Percentiles rank a stretch among this genome's conserved stretches.
Evolutionary conservation across 2,888 invertebrate species (phyloP).

Genomic region (Heteromurus nitidus): DNA sequence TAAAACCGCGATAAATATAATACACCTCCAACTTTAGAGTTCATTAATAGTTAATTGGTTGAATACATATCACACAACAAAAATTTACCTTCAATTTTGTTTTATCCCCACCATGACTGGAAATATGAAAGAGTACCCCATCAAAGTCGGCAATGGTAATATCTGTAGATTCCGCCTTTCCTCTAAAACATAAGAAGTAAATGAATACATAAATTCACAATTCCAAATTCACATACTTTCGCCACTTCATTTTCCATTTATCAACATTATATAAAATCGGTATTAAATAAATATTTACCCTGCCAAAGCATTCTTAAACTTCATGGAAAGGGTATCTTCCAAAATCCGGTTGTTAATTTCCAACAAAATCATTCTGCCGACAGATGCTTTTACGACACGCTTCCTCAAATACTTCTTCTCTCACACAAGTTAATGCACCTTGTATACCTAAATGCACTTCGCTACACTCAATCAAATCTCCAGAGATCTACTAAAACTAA

Average conservation of each 20-base stretch:
- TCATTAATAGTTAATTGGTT: too few relatives aligned
- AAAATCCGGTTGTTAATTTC: slow-evolving; percentile 99
- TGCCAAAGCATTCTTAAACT: slow-evolving; percentile 96
- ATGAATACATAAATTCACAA: neutral
- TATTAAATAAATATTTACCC: slow-evolving; percentile 81
- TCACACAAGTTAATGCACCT: too few relatives aligned
- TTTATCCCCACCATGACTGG: slow-evolving; percentile 96
- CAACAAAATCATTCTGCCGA: slow-evolving; percentile 88
- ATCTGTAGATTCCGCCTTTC: slow-evolving; percentile 96
- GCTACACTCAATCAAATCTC: too few relatives aligned
- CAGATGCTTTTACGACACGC: too few relatives aligned
- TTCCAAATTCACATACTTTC: neutral
- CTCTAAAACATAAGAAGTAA: slow-evolving; percentile 78
- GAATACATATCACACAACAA: neutral
- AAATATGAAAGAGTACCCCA: slow-evolving; percentile 98
- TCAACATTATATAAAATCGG: slow-evolving; percentile 74
- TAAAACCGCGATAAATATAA: too few relatives aligned
- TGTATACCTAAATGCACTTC: too few relatives aligned
- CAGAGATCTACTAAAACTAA: too few relatives aligned
- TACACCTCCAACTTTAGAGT: too few relatives aligned
- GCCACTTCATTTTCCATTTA: neutral
- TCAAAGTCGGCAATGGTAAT: slow-evolving; percentile 98
- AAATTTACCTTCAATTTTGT: slow-evolving; percentile 93
- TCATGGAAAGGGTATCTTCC: slow-evolving; percentile 95
- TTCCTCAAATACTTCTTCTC: too few relatives aligned